Conservation (phyloP, 2,888 invertebrate species). For the Coremacera marginata region DNA sequence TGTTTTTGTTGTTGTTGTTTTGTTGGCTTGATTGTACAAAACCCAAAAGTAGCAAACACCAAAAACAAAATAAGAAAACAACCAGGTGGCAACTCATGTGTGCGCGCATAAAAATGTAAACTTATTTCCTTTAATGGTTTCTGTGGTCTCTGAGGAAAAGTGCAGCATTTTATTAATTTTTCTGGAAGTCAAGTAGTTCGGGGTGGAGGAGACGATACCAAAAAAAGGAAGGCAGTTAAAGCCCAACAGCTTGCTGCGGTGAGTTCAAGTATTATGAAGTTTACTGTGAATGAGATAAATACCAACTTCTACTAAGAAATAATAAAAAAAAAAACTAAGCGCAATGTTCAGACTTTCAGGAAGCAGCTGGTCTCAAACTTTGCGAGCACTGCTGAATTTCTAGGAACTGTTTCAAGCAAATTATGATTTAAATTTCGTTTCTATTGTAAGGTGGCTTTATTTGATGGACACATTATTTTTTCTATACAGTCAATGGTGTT, state of each 20-base stretch:
- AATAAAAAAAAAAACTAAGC: too few relatives aligned
- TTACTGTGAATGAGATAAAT: too few relatives aligned
- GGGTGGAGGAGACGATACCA: neutral
- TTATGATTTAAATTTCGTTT: too few relatives aligned
- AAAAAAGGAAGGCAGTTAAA: neutral
- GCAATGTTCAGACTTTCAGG: neutral
- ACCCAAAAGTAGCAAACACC: neutral
- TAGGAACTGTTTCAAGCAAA: too few relatives aligned
- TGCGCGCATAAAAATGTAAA: constrained; percentile 27
- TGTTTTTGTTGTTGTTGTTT: neutral
- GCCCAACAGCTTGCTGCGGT: too few relatives aligned
- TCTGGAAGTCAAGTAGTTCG: neutral
- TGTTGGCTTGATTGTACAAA: neutral
- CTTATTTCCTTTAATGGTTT: constrained; percentile 27
- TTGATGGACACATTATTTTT: too few relatives aligned
- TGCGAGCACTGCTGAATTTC: too few relatives aligned
- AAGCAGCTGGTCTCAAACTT: too few relatives aligned
- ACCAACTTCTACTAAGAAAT: too few relatives aligned
- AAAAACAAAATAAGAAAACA: neutral
- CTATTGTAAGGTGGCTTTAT: too few relatives aligned
- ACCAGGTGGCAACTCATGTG: constrained; percentile 29
- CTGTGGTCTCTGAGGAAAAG: constrained; percentile 1
- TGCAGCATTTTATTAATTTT: constrained; percentile 17
- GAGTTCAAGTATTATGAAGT: too few relatives aligned
- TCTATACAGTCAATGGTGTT: too few relatives aligned